Evolutionary conservation across 2,113 vertebrate species (phyloP).

Genomic region (Jacana jacana): DNA sequence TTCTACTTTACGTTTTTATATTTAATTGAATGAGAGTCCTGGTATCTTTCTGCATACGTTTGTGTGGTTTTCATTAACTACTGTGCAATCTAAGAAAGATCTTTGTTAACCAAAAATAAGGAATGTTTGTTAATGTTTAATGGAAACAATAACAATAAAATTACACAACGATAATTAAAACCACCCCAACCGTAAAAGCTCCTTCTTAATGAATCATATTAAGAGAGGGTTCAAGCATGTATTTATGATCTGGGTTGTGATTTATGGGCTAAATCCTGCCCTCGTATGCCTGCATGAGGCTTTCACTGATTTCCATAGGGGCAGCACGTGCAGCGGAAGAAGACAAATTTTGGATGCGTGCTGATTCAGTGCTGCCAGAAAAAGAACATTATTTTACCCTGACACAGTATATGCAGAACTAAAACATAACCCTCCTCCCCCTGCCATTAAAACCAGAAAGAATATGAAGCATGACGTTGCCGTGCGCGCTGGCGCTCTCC

Average conservation of each 20-base stretch:
- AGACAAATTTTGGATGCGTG: slow-evolving; percentile 38
- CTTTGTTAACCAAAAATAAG: slow-evolving; percentile 72
- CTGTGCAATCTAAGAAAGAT: slow-evolving; percentile 65
- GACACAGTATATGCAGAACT: slow-evolving; percentile 32
- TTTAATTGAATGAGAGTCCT: slow-evolving; percentile 68
- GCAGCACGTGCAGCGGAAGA: slow-evolving; percentile 22
- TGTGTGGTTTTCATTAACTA: slow-evolving; percentile 76
- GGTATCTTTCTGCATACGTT: slow-evolving; percentile 61
- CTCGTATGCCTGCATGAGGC: neutral
- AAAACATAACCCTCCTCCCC: neutral
- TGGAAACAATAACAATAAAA: slow-evolving; percentile 71
- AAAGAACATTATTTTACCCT: slow-evolving; percentile 17
- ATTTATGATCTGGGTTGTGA: slow-evolving; percentile 58
- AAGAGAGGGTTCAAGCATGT: slow-evolving; percentile 54
- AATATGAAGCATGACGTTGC: neutral
- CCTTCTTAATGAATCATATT: slow-evolving; percentile 69
- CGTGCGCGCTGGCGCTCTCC: neutral
- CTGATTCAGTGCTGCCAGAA: slow-evolving; percentile 35
- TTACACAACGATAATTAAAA: slow-evolving; percentile 74
- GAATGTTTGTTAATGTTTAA: slow-evolving; percentile 74
- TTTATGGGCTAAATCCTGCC: slow-evolving; percentile 49
- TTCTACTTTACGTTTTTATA: slow-evolving; percentile 48
- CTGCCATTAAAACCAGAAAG: neutral
- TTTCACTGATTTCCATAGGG: slow-evolving; percentile 45
- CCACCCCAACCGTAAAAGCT: slow-evolving; percentile 64